Conservation (phyloP, 2,888 invertebrate genomes). For the Acronicta alni region DNA sequence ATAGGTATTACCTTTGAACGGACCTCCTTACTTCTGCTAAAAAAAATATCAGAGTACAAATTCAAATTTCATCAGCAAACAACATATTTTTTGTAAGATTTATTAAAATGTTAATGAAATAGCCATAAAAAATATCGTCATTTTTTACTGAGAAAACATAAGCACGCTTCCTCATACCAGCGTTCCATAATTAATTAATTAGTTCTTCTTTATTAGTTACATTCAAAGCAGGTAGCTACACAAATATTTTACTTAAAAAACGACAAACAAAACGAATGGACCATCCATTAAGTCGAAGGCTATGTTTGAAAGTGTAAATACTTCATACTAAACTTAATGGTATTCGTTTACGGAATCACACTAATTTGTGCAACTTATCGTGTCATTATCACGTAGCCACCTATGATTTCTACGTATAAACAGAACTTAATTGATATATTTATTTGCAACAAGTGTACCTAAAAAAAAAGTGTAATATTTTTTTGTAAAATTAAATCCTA, state of each 20-base stretch:
- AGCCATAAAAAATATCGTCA: background rate
- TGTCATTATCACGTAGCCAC: constrained; percentile 2
- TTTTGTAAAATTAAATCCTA: too few relatives aligned
- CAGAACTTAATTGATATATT: too few relatives aligned
- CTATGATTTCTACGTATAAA: too few relatives aligned
- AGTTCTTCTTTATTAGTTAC: constrained; percentile 25
- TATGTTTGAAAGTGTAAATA: constrained; percentile 18
- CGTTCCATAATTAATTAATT: constrained; percentile 30
- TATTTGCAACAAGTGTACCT: too few relatives aligned
- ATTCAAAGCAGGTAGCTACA: constrained; percentile 45
- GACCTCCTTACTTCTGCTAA: too few relatives aligned
- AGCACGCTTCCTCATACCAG: constrained; percentile 30
- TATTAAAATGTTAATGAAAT: background rate
- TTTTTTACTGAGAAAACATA: constrained; percentile 22
- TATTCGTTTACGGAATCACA: constrained; percentile 14
- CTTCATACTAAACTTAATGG: constrained; percentile 5
- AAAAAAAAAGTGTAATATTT: too few relatives aligned
- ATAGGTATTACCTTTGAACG: too few relatives aligned
- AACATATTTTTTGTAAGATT: background rate
- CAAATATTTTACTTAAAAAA: constrained; percentile 21
- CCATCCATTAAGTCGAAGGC: constrained; percentile 2
- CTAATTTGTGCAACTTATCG: constrained; percentile 6
- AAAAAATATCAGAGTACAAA: background rate
- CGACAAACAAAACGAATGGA: constrained; percentile 24
- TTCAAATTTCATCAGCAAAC: background rate